These are phyloP conservation scores for Lepus timidus DNA, from an alignment of 2,113 vertebrate genomes.

Conservation along the genomic window DNA sequence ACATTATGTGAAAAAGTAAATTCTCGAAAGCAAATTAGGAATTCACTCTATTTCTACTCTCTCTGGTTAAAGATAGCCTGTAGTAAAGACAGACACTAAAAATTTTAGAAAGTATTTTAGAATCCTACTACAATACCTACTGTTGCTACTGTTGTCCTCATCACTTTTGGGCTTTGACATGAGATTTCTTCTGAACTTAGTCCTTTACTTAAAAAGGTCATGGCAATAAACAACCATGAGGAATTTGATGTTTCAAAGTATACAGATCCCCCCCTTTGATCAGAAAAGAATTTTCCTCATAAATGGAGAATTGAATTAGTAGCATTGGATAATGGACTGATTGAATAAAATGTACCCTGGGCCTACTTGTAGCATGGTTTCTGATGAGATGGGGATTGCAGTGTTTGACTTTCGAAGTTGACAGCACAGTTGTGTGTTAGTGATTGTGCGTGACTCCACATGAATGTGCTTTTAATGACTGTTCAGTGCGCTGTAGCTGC, in stretches of 20 bases:
- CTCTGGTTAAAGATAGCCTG: background rate
- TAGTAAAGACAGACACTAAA: conserved; percentile 1
- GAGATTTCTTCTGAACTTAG: conserved; percentile 5
- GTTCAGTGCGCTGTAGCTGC: background rate
- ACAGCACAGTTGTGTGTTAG: background rate
- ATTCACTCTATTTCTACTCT: background rate
- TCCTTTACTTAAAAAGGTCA: background rate
- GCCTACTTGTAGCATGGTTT: background rate
- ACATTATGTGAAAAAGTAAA: background rate
- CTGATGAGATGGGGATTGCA: background rate
- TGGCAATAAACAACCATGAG: background rate
- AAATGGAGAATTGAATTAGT: background rate
- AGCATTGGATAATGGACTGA: background rate
- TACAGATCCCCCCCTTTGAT: background rate
- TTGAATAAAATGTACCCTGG: background rate
- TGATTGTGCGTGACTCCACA: background rate
- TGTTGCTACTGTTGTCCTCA: background rate
- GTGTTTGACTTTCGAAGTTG: background rate
- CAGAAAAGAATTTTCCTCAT: background rate
- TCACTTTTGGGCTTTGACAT: background rate
- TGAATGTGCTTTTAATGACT: background rate
- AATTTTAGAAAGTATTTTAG: conserved; percentile 18
- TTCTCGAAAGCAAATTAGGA: conserved; percentile 12
- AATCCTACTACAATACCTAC: background rate
- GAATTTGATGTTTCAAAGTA: conserved; percentile 14